Evolutionary conservation across 1,140 invertebrate genomes (phyloP).

Genomic region (Prorops nasuta): DNA sequence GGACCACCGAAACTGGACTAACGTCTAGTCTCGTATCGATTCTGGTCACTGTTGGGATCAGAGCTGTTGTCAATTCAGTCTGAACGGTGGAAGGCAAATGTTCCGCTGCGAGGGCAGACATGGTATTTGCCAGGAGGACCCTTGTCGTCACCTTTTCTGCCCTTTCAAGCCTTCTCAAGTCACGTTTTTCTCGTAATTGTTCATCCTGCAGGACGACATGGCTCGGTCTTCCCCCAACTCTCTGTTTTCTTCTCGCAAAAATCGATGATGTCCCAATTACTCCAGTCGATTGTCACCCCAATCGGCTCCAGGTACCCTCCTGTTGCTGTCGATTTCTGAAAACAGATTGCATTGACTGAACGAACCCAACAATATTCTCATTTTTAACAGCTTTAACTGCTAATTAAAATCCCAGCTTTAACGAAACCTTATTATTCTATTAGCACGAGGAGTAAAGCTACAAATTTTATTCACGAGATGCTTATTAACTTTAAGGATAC

Average conservation of each 20-base stretch:
- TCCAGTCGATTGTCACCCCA: too few species aligned
- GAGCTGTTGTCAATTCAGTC: constrained; percentile 40
- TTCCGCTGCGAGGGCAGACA: constrained; percentile 39
- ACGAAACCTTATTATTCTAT: too few species aligned
- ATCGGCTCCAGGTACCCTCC: too few species aligned
- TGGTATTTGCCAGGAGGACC: constrained; percentile 22
- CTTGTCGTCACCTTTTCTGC: constrained; percentile 3
- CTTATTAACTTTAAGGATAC: too few species aligned
- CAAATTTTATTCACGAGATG: too few species aligned
- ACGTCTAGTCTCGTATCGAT: constrained; percentile 39
- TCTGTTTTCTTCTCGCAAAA: neutral
- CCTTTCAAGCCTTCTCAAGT: constrained; percentile 11
- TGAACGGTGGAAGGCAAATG: constrained; percentile 23
- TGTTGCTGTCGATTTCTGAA: too few species aligned
- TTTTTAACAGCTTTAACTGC: too few species aligned
- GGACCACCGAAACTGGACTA: constrained; percentile 49
- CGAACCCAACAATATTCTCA: too few species aligned
- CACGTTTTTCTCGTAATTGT: constrained; percentile 14
- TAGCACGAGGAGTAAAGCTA: too few species aligned
- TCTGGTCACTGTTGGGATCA: constrained; percentile 40
- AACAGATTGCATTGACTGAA: too few species aligned
- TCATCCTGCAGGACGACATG: constrained; percentile 19
- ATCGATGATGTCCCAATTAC: too few species aligned
- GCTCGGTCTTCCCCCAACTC: constrained; percentile 4
- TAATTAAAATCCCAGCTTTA: too few species aligned